Evolutionary conservation across 2,888 invertebrate species (phyloP), one percentile per base, ranked within the genome.

Genomic region (Graphium colonna): DNA sequence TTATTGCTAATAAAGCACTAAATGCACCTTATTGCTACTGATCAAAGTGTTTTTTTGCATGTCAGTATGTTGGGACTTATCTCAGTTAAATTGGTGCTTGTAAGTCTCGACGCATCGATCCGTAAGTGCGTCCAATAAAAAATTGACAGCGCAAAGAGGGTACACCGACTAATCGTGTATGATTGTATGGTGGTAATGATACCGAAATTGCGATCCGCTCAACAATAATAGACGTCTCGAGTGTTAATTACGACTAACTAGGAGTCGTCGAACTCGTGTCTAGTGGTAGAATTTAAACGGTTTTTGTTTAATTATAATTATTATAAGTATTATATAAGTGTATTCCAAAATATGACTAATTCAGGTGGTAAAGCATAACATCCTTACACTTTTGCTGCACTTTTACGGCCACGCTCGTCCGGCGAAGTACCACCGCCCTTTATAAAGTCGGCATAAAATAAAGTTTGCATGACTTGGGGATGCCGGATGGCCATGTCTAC

Each of bases 231-330:
- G 43, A 28, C 45, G 51, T 71, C 73, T 77, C 68, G 68, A 67
- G 72, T 75, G 73, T 70, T 79, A 79, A 79, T 81, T 80, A 77
- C 73, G 73, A 73, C 73, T 72, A 70, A 70, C 69, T 71, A 69
- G 65, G 65, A 73, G 77, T 75, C 77, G 75, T 62, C 60, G 77
- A 63, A 75, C 75, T 64, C 64, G 58, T 61, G 64, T 26, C 26
- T 7, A 33, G 33, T 33, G 33, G 9, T 28, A 28, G 7, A 33
- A 10, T n/a, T n/a, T n/a, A n/a, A n/a, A n/a, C n/a, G n/a, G n/a
- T n/a, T n/a, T n/a, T n/a, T n/a, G n/a, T n/a, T n/a, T n/a, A n/a
- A n/a, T n/a, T n/a, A n/a, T n/a, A n/a, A n/a, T n/a, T n/a, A n/a
- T n/a, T n/a, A n/a, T n/a, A n/a, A n/a, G n/a, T n/a, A n/a, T n/a